Conservation (phyloP, 2,797 vertebrate species). For the Chelonia mydas region DNA sequence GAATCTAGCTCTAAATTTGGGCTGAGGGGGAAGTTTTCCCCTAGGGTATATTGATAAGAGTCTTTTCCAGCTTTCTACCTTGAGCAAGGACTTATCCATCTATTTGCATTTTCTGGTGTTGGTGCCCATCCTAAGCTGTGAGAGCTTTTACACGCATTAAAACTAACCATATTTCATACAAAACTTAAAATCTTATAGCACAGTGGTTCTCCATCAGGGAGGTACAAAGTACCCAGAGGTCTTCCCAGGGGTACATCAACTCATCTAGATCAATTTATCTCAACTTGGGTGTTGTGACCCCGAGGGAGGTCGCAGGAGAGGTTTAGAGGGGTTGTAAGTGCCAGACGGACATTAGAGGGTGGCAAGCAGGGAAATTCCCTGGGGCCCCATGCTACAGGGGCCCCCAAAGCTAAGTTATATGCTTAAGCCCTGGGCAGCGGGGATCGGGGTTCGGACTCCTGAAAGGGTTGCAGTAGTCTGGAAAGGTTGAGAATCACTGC, state of each 20-base stretch:
- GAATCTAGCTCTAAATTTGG: background rate
- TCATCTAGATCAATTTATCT: background rate
- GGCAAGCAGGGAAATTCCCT: too few relatives aligned
- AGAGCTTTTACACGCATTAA: accelerated
- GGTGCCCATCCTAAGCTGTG: background rate
- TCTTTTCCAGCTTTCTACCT: background rate
- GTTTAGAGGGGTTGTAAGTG: too few relatives aligned
- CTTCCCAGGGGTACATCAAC: background rate
- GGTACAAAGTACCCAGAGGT: background rate
- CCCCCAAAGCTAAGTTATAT: too few relatives aligned
- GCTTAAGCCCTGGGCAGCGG: too few relatives aligned
- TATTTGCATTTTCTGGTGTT: background rate
- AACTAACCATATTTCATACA: accelerated
- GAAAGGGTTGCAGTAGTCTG: too few relatives aligned
- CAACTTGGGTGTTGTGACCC: too few relatives aligned
- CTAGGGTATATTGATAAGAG: background rate
- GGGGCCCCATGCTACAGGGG: too few relatives aligned
- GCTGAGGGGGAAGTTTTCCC: background rate
- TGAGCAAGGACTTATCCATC: background rate
- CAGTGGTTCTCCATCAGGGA: background rate
- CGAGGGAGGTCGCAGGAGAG: too few relatives aligned
- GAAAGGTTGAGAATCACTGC: too few relatives aligned
- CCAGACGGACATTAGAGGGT: too few relatives aligned
- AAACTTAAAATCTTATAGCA: background rate
- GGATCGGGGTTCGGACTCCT: too few relatives aligned